Evolutionary conservation across 2,113 vertebrate species (phyloP), one percentile per base, ranked within the genome.

Genomic region (Cromileptes altivelis): DNA sequence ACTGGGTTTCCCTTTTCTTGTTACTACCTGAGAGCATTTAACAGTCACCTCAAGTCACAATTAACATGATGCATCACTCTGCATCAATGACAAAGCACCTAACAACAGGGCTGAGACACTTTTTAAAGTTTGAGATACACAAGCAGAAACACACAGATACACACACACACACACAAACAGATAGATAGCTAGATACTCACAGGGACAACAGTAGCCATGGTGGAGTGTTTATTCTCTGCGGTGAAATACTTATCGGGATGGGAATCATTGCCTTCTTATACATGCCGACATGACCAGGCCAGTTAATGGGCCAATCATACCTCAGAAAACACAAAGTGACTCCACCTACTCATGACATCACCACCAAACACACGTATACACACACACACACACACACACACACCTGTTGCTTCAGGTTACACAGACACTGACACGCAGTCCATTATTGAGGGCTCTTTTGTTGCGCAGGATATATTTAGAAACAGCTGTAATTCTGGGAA

Each of bases 131-230:
- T 53, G 18, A 30, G 17, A 27, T 5, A 18, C 63, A 18, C 21
- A 67, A 2, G 19, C 17, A 61, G 7, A 40, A 21, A 37, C 17
- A 40, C 30, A 21, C 18, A 13, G 4, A 27, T 12, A 45, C 30
- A 53, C 12, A 58, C 27, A 75, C 33, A 19, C 67, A 47, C 40
- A 63, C 18, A 27, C 69, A 68, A 6, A 53, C 14, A 82, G 49
- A 83, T 21, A 45, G n/a, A 62, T 3, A 3, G 5, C 18, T 1
- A 19, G 49, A 63, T 90, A 95, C 95, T 96, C 78, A 96, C 95
- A 57, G 93, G 94, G 45, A 96, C 94, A 2, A 95, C 94, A 2
- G 95, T 84, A 42, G 95, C 94, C 95, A 96, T 96, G 56, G 60
- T 56, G 55, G 40, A 25, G 23, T 14, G 62, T 62, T n/a, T 19